Evolutionary conservation across 2,797 vertebrate genomes (phyloP).

Genomic region (Labeo calbasu): DNA sequence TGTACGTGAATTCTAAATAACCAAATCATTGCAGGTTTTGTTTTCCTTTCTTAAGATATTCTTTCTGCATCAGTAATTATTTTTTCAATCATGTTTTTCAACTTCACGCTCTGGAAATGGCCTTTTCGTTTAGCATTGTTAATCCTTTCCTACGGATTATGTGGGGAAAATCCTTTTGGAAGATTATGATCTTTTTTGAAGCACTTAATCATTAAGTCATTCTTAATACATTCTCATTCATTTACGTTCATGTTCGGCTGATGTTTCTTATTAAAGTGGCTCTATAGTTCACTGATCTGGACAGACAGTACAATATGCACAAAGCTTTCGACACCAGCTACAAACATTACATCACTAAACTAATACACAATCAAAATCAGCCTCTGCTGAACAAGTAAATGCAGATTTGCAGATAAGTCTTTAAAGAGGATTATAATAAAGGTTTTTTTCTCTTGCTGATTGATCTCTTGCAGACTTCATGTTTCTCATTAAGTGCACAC

Average conservation of each 20-base stretch:
- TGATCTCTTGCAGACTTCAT: background rate
- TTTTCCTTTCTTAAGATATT: background rate
- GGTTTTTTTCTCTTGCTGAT: background rate
- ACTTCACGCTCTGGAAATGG: background rate
- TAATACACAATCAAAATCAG: background rate
- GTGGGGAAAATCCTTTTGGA: background rate
- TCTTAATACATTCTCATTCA: background rate
- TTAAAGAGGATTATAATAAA: background rate
- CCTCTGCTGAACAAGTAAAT: background rate
- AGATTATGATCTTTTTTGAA: background rate
- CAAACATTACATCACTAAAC: background rate
- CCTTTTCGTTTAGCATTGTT: background rate
- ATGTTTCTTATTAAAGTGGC: background rate
- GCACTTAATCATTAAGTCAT: background rate
- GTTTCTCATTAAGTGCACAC: background rate
- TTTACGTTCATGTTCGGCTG: background rate
- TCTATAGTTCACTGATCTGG: background rate
- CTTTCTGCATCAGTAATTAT: background rate
- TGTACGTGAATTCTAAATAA: background rate
- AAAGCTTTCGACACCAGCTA: background rate
- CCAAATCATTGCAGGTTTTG: background rate
- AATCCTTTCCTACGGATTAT: background rate
- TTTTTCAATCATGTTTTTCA: background rate
- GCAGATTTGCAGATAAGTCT: background rate
- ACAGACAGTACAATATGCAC: background rate